Conservation (phyloP, 2,113 vertebrate species). For the Nyctibius bracteatus region DNA sequence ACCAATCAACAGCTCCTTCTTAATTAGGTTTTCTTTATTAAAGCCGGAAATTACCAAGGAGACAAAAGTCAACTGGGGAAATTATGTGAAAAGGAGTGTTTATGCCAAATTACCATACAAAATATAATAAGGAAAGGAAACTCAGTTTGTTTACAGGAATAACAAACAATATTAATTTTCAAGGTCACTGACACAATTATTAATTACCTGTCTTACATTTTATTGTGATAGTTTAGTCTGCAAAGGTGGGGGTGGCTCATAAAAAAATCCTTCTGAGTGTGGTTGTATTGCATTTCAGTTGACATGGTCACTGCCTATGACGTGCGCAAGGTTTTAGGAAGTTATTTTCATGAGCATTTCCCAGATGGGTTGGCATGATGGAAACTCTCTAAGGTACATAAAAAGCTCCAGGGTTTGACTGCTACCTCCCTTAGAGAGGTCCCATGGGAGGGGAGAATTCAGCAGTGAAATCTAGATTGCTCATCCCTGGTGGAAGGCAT, state of each 20-base stretch:
- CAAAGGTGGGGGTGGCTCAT: conserved; percentile 23
- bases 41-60: conserved; percentile 92
- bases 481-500: not conserved
- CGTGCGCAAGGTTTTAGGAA: conserved; percentile 22
- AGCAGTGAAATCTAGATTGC: not conserved
- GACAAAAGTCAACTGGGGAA: conserved; percentile 88
- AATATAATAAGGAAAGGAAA: conserved; percentile 78
- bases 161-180: conserved; percentile 83
- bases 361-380: not conserved
- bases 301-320: conserved; percentile 23
- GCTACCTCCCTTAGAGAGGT: not conserved
- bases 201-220: conserved; percentile 77
- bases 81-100: conserved; percentile 83
- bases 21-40: conserved; percentile 99
- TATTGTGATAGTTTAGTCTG: conserved; percentile 71
- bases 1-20: conserved; percentile 96
- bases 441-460: not conserved
- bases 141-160: conserved; percentile 76
- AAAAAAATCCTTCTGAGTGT: conserved; percentile 22
- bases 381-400: conserved; percentile 40
- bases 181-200: conserved; percentile 79
- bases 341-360: conserved; percentile 54
- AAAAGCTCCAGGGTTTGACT: not conserved
- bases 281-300: conserved; percentile 36
- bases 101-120: conserved; percentile 79